Evolutionary conservation across 2,797 vertebrate species (phyloP).

Genomic region (Falco cherrug): DNA sequence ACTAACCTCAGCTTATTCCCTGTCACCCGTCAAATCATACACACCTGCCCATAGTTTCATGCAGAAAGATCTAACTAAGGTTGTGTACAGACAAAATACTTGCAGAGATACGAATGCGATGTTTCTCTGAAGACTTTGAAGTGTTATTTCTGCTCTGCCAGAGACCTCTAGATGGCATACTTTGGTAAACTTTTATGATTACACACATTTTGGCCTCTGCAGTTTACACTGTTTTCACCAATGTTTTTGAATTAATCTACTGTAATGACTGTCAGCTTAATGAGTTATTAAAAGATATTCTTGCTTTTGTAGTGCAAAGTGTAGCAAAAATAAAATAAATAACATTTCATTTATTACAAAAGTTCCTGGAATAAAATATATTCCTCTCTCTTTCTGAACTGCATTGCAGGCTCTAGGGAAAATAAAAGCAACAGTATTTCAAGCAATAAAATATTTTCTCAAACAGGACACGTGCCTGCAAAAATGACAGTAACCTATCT

Average conservation of each 20-base stretch:
- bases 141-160: not conserved
- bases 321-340: conserved; percentile 52
- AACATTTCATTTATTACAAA: not conserved
- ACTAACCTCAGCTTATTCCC: not conserved
- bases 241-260: conserved; percentile 65
- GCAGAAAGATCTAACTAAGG: not conserved
- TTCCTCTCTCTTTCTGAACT: conserved; percentile 8
- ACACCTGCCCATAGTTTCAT: not conserved
- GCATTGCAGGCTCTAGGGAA: not conserved
- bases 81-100: not conserved
- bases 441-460: not conserved
- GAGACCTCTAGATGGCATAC: conserved; percentile 78
- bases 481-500: not conserved
- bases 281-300: conserved; percentile 71
- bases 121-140: not conserved
- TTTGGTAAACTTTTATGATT: conserved; percentile 72
- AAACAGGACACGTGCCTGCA: not conserved
- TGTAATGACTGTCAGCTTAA: conserved; percentile 74
- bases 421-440: not conserved
- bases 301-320: conserved; percentile 62
- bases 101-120: not conserved
- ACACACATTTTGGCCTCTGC: not conserved
- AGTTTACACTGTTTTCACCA: conserved; percentile 31
- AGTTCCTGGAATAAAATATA: conserved; percentile 32
- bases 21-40: not conserved